These are phyloP conservation scores for Lasioglossum calceatum DNA, from an alignment of 2,888 invertebrate genomes.

Conservation along the genomic window DNA sequence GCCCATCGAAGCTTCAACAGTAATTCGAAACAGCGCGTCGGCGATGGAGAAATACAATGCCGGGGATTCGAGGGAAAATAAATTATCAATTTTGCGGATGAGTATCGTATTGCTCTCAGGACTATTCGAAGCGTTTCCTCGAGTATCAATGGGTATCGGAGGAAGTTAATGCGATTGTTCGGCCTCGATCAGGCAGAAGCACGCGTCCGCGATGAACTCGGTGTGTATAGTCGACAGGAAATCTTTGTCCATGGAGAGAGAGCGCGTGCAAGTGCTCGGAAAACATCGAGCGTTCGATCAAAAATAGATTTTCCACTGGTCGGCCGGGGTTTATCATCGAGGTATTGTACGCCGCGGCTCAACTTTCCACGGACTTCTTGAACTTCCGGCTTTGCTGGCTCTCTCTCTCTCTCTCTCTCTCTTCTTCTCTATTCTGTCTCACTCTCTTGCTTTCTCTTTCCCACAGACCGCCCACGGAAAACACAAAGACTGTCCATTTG, in stretches of 20 bases:
- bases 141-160: constrained; percentile 21
- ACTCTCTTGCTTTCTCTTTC: neutral
- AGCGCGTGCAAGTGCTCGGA: constrained; percentile 46
- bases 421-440: neutral
- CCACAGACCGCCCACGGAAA: constrained; percentile 41
- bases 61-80: neutral
- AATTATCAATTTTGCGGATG: constrained; percentile 3
- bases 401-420: neutral
- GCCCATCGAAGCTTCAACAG: neutral
- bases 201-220: constrained; percentile 1
- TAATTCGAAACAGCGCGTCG: neutral
- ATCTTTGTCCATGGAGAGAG: constrained; percentile 38
- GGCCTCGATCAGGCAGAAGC: neutral
- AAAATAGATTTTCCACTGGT: constrained; percentile 48
- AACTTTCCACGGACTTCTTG: constrained; percentile 56
- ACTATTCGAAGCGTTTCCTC: constrained; percentile 9
- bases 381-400: constrained; percentile 33
- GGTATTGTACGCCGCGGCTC: constrained; percentile 43
- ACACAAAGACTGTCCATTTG: constrained; percentile 74
- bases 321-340: constrained; percentile 43
- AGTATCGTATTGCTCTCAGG: neutral
- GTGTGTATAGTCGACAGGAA: constrained; percentile 26
- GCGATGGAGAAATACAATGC: neutral
- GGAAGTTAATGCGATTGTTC: constrained; percentile 36
- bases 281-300: constrained; percentile 49